These are phyloP conservation scores for Aptenodytes forsteri DNA, from an alignment of 2,113 vertebrate genomes.

Conservation along the genomic window DNA sequence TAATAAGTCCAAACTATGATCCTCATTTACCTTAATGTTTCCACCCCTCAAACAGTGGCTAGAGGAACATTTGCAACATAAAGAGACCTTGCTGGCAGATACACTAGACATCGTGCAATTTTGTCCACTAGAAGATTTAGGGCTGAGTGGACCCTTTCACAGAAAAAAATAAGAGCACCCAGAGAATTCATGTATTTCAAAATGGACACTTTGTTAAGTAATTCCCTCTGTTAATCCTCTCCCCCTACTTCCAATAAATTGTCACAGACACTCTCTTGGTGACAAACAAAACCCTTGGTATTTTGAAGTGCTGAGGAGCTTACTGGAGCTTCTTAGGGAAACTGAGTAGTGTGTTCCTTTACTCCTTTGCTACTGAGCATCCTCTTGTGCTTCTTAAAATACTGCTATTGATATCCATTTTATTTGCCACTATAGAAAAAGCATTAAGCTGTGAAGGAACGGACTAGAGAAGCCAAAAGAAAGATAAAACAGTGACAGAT, in stretches of 20 bases:
- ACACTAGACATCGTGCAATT: not conserved
- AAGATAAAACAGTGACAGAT: not conserved
- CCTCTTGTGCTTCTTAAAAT: not conserved
- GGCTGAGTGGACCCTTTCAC: not conserved
- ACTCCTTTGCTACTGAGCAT: not conserved
- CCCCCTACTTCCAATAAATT: not conserved
- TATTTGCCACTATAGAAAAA: not conserved
- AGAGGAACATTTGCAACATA: not conserved
- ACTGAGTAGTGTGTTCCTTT: not conserved
- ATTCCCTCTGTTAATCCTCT: not conserved
- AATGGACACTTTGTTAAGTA: not conserved
- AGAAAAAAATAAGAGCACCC: not conserved
- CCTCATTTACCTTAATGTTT: not conserved
- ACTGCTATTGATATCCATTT: not conserved
- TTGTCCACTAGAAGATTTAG: not conserved
- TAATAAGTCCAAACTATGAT: not conserved
- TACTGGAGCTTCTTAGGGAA: not conserved
- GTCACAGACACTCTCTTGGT: not conserved
- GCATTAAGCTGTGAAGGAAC: not conserved
- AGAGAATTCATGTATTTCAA: not conserved
- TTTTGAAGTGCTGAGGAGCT: not conserved
- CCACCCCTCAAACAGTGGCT: too few relatives aligned
- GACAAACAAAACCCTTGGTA: not conserved
- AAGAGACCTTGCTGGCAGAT: not conserved
- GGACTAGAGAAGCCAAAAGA: not conserved